These are phyloP conservation scores for Pangasius djambal DNA, from an alignment of 2,797 vertebrate genomes.

Conservation along the genomic window DNA sequence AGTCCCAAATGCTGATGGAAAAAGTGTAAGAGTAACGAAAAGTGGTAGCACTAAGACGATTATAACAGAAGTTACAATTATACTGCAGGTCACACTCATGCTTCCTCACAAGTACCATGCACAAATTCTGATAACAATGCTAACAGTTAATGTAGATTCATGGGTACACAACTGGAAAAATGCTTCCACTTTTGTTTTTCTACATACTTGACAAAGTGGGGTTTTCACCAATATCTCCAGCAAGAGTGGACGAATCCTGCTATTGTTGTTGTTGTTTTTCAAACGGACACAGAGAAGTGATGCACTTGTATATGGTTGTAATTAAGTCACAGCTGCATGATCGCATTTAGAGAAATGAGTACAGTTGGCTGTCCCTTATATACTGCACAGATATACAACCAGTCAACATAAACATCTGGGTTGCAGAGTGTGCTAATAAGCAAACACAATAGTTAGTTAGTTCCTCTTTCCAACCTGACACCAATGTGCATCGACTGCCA, in stretches of 20 bases:
- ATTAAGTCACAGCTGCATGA: not conserved
- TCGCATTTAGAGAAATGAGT: not conserved
- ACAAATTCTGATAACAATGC: not conserved
- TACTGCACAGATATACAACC: not conserved
- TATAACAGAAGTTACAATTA: not conserved
- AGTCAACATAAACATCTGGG: constrained; percentile 19
- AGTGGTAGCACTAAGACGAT: not conserved
- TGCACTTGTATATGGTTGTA: not conserved
- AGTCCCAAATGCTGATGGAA: not conserved
- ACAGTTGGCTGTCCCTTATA: not conserved
- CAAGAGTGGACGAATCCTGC: not conserved
- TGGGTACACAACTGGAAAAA: not conserved
- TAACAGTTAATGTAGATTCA: not conserved
- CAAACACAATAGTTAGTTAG: constrained; percentile 9
- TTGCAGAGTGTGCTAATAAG: not conserved
- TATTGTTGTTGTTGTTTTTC: not conserved
- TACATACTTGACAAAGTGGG: not conserved
- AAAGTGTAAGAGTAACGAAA: not conserved
- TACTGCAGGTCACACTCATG: not conserved
- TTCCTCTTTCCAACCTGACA: not conserved
- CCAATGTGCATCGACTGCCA: not conserved
- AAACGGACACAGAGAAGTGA: not conserved
- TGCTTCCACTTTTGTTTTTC: not conserved
- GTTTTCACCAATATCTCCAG: not conserved
- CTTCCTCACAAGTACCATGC: not conserved